phyloP scores from a whole-genome alignment of 2,888 invertebrate genomes.

The Aelia acuminata region DNA sequence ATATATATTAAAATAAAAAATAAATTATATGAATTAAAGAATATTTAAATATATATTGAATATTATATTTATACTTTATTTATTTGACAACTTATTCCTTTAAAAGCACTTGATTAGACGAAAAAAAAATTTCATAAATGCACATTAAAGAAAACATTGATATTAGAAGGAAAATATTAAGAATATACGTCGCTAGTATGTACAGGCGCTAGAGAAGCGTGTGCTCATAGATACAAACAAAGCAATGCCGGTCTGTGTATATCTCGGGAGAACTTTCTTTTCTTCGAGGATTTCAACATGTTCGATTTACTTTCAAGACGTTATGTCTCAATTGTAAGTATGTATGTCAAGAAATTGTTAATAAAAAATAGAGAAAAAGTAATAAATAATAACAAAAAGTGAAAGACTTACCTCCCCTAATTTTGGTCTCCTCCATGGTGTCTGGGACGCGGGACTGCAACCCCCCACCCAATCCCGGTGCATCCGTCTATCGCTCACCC shows the following conservation, averaged over 20 bases:
- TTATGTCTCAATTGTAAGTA: neutral
- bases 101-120: neutral
- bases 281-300: neutral
- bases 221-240: neutral
- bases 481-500: slow-evolving; percentile 41
- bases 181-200: too few relatives aligned
- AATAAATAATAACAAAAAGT: too few relatives aligned
- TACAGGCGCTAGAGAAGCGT: slow-evolving; percentile 1
- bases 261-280: neutral
- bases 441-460: slow-evolving; percentile 57
- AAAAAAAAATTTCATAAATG: too few relatives aligned
- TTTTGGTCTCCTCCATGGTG: slow-evolving; percentile 61
- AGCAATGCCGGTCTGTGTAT: neutral
- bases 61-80: too few relatives aligned
- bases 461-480: slow-evolving; percentile 53
- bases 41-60: too few relatives aligned
- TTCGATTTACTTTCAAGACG: too few relatives aligned
- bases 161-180: too few relatives aligned
- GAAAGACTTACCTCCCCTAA: slow-evolving; percentile 57
- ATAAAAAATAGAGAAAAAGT: neutral
- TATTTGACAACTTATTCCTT: neutral
- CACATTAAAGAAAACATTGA: too few relatives aligned
- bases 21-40: too few relatives aligned
- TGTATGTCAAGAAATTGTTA: neutral
- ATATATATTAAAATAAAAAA: too few relatives aligned